Conservation (phyloP, 2,797 vertebrate species). For the Danio kyathit region DNA sequence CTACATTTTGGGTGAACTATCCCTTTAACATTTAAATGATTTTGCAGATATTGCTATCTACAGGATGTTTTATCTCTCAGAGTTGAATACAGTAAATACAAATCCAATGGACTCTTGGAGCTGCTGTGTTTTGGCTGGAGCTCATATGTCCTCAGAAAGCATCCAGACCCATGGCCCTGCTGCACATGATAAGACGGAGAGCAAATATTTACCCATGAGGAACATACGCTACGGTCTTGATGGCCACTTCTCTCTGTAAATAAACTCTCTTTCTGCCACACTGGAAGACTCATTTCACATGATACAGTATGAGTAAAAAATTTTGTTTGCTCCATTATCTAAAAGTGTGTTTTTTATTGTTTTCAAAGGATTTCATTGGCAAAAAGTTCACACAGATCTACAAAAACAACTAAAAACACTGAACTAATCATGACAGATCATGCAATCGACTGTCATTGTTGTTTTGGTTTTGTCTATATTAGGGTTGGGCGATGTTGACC, state of each 20-base stretch:
- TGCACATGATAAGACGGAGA: conserved; percentile 57
- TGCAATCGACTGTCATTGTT: no score
- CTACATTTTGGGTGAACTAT: neutral
- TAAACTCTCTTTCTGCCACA: conserved; percentile 49
- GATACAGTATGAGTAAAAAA: no score
- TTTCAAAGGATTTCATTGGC: no score
- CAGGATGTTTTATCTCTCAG: neutral
- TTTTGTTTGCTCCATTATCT: no score
- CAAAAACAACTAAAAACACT: no score
- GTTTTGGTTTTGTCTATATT: no score
- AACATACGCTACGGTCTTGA: conserved; percentile 64
- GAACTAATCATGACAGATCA: no score
- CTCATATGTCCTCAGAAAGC: conserved; percentile 45
- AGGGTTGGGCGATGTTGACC: no score
- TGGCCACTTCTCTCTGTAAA: conserved; percentile 72
- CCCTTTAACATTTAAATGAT: neutral
- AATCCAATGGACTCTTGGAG: neutral
- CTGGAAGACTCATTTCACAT: neutral
- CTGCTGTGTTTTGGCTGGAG: conserved; percentile 42
- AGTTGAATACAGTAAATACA: conserved; percentile 9
- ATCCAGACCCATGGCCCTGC: conserved; percentile 48
- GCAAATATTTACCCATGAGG: conserved; percentile 69
- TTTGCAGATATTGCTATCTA: neutral
- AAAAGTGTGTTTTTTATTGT: no score
- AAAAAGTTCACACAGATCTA: no score